Percentiles rank a stretch among this genome's conserved stretches.
phyloP scores from a whole-genome alignment of 2,888 invertebrate species.

The Eucera pruinosa region DNA sequence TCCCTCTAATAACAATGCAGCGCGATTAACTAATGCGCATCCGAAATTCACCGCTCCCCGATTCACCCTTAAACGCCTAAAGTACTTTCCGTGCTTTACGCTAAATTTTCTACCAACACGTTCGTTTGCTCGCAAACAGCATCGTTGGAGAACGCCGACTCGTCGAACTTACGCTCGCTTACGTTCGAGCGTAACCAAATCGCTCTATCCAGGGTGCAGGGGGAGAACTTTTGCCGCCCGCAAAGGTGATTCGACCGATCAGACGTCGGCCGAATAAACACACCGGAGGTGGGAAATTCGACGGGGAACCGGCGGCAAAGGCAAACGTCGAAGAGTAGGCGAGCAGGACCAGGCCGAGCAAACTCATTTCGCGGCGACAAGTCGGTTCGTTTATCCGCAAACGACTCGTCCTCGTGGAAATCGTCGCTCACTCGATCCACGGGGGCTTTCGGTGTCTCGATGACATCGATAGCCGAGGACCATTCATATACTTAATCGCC shows the following conservation, averaged over 20 bases:
- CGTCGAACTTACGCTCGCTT: no score
- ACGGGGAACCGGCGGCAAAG: not conserved
- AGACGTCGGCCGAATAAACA: conserved; percentile 21
- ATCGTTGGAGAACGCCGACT: no score
- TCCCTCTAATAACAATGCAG: no score
- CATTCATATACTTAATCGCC: conserved; percentile 46
- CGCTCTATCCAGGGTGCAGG: not conserved
- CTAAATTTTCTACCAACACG: not conserved
- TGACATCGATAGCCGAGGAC: not conserved
- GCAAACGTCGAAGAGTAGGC: conserved; percentile 17
- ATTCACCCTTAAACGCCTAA: not conserved
- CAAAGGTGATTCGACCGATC: not conserved
- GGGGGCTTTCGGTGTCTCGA: not conserved
- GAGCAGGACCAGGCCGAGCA: conserved; percentile 9
- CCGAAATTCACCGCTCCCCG: no score
- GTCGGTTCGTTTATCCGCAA: conserved; percentile 35
- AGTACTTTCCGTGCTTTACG: no score
- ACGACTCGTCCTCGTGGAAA: conserved; percentile 22
- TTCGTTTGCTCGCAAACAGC: no score
- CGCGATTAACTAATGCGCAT: no score
- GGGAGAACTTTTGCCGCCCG: not conserved
- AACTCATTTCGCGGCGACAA: conserved; percentile 43
- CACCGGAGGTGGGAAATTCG: not conserved
- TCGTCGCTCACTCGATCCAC: not conserved
- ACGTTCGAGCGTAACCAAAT: no score